A percentile compares a stretch with the other conserved stretches of the same genome.
Conservation (phyloP, 2,113 vertebrate species). For the Chrysemys picta region DNA sequence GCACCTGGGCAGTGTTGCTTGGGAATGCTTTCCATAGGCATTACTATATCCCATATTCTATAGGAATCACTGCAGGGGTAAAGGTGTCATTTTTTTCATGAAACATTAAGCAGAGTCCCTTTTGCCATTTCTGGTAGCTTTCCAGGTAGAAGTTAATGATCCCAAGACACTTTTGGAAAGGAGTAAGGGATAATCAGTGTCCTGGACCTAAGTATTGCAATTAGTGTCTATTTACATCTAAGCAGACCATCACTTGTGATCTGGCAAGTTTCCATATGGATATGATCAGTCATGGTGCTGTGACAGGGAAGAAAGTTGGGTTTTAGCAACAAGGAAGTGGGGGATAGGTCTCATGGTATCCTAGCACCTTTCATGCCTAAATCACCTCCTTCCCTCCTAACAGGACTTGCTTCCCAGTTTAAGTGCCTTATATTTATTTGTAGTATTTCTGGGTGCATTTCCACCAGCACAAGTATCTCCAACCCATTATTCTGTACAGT, state of each 20-base stretch:
- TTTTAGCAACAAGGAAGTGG: background rate
- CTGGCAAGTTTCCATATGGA: background rate
- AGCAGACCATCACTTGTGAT: background rate
- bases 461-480: background rate
- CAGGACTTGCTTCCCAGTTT: background rate
- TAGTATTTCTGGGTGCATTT: background rate
- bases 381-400: background rate
- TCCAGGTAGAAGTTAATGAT: background rate
- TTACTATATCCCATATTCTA: background rate
- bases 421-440: background rate
- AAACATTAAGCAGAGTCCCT: background rate
- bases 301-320: background rate
- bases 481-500: background rate
- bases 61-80: background rate
- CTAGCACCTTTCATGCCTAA: background rate
- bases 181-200: background rate
- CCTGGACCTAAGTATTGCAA: accelerated
- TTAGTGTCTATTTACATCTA: background rate
- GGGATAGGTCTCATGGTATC: background rate
- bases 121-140: background rate
- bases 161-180: background rate
- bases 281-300: background rate
- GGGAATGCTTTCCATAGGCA: background rate
- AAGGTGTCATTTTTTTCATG: background rate
- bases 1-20: background rate